Conservation (phyloP, 30 jellyfish, hydroid and myxozoan species). For the Turritopsis rubra region DNA sequence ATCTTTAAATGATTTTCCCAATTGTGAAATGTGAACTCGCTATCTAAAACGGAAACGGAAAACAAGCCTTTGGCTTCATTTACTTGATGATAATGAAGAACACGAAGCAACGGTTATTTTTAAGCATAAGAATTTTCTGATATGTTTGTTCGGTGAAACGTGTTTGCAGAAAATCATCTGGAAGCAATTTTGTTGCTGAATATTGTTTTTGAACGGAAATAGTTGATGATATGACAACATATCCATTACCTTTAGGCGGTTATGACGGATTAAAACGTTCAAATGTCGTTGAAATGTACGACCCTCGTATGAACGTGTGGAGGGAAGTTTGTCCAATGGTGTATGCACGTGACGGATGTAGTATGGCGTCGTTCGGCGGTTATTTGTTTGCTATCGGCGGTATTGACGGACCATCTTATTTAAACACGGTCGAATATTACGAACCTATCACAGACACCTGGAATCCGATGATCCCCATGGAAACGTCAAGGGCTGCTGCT, state of each 20-base stretch:
- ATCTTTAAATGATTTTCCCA: too few relatives aligned
- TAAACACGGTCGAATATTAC: constrained; percentile 86
- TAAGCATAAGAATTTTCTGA: too few relatives aligned
- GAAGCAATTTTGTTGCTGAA: too few relatives aligned
- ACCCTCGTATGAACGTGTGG: constrained; percentile 91
- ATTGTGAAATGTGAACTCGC: too few relatives aligned
- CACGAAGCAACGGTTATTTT: too few relatives aligned
- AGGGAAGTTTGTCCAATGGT: constrained; percentile 57
- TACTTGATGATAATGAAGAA: too few relatives aligned
- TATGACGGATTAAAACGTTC: constrained; percentile 85
- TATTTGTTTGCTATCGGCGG: constrained; percentile 95
- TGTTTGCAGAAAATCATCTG: too few relatives aligned
- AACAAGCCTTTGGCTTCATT: too few relatives aligned
- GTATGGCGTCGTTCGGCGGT: constrained; percentile 79
- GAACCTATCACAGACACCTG: constrained; percentile 82
- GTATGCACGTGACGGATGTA: constrained; percentile 89
- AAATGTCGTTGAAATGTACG: constrained; percentile 75
- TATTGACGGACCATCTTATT: constrained; percentile 92
- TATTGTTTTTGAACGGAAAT: too few relatives aligned
- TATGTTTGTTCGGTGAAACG: too few relatives aligned
- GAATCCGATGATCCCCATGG: constrained; percentile 58
- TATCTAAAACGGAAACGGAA: too few relatives aligned
- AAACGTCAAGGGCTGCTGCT: constrained; percentile 87
- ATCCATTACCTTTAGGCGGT: constrained; percentile 57
- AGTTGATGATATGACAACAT: too few relatives aligned